Evolutionary conservation across 2,113 vertebrate genomes (phyloP).

Genomic region (Thinocorus orbignyianus): DNA sequence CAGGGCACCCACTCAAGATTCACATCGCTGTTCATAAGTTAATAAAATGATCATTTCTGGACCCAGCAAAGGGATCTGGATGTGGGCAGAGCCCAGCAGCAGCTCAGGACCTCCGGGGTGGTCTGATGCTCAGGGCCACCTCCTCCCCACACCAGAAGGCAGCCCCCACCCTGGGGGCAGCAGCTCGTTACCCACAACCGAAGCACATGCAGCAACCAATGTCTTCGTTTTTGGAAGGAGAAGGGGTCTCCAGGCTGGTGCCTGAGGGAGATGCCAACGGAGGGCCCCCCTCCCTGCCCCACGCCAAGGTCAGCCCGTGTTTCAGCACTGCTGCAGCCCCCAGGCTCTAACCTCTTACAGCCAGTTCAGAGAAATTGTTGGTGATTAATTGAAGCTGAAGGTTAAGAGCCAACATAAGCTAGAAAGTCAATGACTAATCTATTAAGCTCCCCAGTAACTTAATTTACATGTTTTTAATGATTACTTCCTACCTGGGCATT

Average conservation of each 20-base stretch:
- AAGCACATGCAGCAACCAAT: fast-evolving
- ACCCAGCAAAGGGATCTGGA: neutral
- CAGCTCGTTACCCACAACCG: fast-evolving
- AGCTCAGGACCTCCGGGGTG: fast-evolving
- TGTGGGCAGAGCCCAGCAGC: neutral
- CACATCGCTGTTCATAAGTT: fast-evolving
- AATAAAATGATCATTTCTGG: fast-evolving
- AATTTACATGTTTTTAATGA: slow-evolving; percentile 79
- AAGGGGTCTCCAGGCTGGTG: neutral
- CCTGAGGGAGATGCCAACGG: neutral
- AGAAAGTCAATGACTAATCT: slow-evolving; percentile 74
- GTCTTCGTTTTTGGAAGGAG: neutral
- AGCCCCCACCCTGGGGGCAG: fast-evolving
- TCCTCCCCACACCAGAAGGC: neutral
- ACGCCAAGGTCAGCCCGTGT: fast-evolving
- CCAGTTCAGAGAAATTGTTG: slow-evolving; percentile 29
- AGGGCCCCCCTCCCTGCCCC: fast-evolving
- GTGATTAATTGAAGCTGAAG: slow-evolving; percentile 73
- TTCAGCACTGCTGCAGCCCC: fast-evolving
- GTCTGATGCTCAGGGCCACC: fast-evolving
- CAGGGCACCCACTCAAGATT: fast-evolving
- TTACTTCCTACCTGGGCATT: slow-evolving; percentile 65
- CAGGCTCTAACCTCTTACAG: neutral
- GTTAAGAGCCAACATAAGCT: slow-evolving; percentile 66
- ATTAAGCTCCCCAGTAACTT: slow-evolving; percentile 72